Evolutionary conservation across 92 coral and sea anemone species (phyloP).

Genomic region (Phenganax stokvisi): DNA sequence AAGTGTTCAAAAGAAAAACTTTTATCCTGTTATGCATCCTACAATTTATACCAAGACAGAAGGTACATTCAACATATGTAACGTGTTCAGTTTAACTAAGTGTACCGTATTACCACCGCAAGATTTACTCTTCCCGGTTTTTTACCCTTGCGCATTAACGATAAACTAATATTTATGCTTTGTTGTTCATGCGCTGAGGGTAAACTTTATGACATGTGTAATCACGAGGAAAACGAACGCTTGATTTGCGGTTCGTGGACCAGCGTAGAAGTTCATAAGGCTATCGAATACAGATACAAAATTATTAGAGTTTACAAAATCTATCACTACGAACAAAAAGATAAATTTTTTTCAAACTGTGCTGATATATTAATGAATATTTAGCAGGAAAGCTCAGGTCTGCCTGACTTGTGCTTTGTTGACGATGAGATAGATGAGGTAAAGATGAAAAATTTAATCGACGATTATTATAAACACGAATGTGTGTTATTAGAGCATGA

Average conservation of each 20-base stretch:
- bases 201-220: background rate
- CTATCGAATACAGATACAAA: too few relatives aligned
- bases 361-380: too few relatives aligned
- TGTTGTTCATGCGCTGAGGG: background rate
- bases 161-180: too few relatives aligned
- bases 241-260: too few relatives aligned
- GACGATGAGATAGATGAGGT: background rate
- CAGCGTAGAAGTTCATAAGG: too few relatives aligned
- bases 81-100: background rate
- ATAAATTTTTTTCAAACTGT: too few relatives aligned
- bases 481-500: background rate
- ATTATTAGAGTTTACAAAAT: background rate
- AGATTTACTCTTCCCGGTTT: background rate
- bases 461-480: background rate
- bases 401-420: background rate
- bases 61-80: background rate
- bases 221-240: too few relatives aligned
- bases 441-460: background rate
- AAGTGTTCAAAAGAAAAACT: background rate
- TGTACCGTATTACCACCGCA: background rate
- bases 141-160: background rate
- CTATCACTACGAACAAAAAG: too few relatives aligned
- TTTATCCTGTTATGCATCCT: background rate
- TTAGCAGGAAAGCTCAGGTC: background rate
- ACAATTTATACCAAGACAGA: background rate